Percentiles rank a stretch among this genome's conserved stretches.
Evolutionary conservation across 2,888 invertebrate species (phyloP).

Genomic region (Acleris emargana): DNA sequence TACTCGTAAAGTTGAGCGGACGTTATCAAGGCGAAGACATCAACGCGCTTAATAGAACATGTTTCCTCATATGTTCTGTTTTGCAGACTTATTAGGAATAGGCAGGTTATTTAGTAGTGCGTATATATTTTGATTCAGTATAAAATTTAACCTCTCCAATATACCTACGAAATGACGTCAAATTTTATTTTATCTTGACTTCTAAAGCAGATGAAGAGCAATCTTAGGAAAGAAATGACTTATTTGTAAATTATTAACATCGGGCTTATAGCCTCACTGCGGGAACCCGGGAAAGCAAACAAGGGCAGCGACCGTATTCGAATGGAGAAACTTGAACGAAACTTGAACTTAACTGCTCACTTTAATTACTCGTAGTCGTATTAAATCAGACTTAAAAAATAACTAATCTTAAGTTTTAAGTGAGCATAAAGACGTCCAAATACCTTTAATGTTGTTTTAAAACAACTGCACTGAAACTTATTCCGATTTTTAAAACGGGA

Average conservation of each 20-base stretch:
- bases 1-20: slow-evolving; percentile 40
- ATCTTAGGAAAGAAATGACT: slow-evolving; percentile 8
- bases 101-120: too few relatives aligned
- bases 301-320: slow-evolving; percentile 23
- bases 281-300: slow-evolving; percentile 26
- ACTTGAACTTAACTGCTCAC: slow-evolving; percentile 18
- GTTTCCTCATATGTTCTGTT: slow-evolving; percentile 26
- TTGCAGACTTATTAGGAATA: not conserved
- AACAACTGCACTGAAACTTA: too few relatives aligned
- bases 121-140: too few relatives aligned
- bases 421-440: too few relatives aligned
- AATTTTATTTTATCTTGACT: not conserved
- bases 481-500: too few relatives aligned
- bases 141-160: too few relatives aligned
- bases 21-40: slow-evolving; percentile 69
- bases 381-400: too few relatives aligned
- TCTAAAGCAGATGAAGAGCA: not conserved
- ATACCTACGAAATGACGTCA: too few relatives aligned
- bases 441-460: too few relatives aligned
- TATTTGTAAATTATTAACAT: slow-evolving; percentile 27
- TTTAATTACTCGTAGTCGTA: not conserved
- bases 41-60: slow-evolving; percentile 65
- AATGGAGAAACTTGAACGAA: slow-evolving; percentile 11
- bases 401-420: too few relatives aligned
- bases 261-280: slow-evolving; percentile 9